These are phyloP conservation scores for Larimichthys crocea DNA, from an alignment of 2,113 vertebrate species.

Conservation along the genomic window DNA sequence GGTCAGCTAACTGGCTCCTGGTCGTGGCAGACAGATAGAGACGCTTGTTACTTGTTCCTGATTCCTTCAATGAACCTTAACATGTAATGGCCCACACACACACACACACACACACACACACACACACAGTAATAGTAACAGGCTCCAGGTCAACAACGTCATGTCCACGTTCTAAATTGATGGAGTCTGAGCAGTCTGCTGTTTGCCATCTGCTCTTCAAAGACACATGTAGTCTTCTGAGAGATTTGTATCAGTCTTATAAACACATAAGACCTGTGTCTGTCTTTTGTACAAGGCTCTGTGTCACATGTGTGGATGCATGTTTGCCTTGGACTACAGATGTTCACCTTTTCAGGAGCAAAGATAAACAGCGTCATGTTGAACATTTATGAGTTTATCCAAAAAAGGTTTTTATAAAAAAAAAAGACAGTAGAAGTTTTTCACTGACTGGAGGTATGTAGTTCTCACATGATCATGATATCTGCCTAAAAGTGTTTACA, in stretches of 20 bases:
- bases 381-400: conserved; percentile 4
- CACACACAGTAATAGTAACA: conserved; percentile 3
- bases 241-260: conserved; percentile 41
- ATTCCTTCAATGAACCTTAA: background rate
- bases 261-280: conserved; percentile 19
- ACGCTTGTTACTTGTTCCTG: background rate
- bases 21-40: background rate
- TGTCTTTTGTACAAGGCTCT: conserved; percentile 34
- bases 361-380: background rate
- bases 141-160: conserved; percentile 16
- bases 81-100: background rate
- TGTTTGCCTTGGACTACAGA: background rate
- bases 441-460: background rate
- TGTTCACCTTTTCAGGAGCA: background rate
- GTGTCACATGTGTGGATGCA: background rate
- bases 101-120: conserved; percentile 9
- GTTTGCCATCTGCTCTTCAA: conserved; percentile 33
- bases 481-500: background rate
- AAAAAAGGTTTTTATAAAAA: background rate
- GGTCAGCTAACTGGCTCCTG: background rate
- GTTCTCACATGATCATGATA: background rate
- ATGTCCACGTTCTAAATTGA: conserved; percentile 19
- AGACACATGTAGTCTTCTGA: conserved; percentile 25
- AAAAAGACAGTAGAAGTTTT: background rate
- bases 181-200: conserved; percentile 33